Conservation (phyloP, 64 coral and sea anemone genomes). For the Exaiptasia diaphana region DNA sequence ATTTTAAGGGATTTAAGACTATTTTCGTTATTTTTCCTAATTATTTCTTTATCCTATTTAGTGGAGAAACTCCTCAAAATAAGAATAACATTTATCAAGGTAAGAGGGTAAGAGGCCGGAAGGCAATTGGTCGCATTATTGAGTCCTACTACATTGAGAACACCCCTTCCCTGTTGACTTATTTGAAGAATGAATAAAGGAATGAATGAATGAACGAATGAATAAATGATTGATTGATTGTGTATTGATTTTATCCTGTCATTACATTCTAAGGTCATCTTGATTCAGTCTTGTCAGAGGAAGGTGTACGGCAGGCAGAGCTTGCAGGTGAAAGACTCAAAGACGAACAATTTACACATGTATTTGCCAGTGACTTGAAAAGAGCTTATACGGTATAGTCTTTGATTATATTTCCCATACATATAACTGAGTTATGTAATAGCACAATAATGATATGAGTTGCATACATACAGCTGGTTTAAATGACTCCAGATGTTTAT, state of each 20-base stretch:
- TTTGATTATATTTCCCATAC: not conserved
- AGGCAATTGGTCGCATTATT: not conserved
- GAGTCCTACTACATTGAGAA: no score
- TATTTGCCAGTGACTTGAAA: constrained; percentile 77
- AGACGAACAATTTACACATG: constrained; percentile 63
- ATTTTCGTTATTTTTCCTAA: no score
- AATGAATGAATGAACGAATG: no score
- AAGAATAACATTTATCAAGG: constrained; percentile 75
- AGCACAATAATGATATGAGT: no score
- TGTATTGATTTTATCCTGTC: not conserved
- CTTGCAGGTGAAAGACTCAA: constrained; percentile 51
- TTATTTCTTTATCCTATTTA: not conserved
- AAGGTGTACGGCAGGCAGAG: constrained; percentile 63
- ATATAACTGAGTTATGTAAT: not conserved
- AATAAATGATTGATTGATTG: no score
- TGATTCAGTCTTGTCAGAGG: constrained; percentile 50
- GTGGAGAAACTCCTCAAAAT: constrained; percentile 82
- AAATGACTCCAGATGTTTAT: no score
- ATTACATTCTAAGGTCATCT: constrained; percentile 51
- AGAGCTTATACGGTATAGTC: constrained; percentile 78
- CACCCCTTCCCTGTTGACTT: no score
- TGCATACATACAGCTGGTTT: not conserved
- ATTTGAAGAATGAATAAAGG: no score
- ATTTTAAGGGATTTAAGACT: no score
- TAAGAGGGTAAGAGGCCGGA: not conserved